These are phyloP conservation scores for Heliconius nattereri DNA, from an alignment of 1,140 invertebrate species.

Conservation along the genomic window DNA sequence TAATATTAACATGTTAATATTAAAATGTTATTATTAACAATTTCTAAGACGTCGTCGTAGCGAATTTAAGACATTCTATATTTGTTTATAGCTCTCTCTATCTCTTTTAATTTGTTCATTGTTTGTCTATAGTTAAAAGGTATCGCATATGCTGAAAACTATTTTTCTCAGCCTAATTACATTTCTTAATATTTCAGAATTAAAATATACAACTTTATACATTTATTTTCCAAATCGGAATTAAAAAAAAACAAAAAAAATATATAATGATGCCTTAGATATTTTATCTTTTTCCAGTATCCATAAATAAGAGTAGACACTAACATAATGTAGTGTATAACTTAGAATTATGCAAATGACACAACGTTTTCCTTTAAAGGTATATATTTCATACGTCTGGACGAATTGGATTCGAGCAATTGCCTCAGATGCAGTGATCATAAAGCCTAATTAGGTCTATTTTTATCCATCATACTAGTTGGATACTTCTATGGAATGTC, in stretches of 20 bases:
- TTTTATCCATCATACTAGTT: background rate
- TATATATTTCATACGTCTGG: background rate
- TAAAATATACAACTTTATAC: too few relatives aligned
- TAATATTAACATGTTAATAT: too few relatives aligned
- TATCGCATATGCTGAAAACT: too few relatives aligned
- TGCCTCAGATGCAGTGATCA: background rate
- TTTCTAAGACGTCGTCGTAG: too few relatives aligned
- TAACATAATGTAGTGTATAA: background rate
- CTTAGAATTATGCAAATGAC: conserved; percentile 1
- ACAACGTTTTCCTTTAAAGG: background rate
- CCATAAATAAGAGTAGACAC: background rate
- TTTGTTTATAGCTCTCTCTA: too few relatives aligned
- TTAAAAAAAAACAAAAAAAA: background rate
- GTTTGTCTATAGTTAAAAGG: too few relatives aligned
- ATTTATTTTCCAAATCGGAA: background rate
- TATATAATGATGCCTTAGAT: background rate
- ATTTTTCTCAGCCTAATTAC: too few relatives aligned
- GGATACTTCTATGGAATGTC: conserved; percentile 19
- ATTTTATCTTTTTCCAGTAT: background rate
- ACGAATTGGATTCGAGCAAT: background rate
- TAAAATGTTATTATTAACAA: too few relatives aligned
- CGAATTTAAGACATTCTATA: too few relatives aligned
- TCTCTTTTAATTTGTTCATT: too few relatives aligned
- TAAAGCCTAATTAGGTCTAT: conserved; percentile 6
- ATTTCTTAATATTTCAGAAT: too few relatives aligned